Conservation (phyloP, 2,113 vertebrate species). For the Sclerurus mexicanus region DNA sequence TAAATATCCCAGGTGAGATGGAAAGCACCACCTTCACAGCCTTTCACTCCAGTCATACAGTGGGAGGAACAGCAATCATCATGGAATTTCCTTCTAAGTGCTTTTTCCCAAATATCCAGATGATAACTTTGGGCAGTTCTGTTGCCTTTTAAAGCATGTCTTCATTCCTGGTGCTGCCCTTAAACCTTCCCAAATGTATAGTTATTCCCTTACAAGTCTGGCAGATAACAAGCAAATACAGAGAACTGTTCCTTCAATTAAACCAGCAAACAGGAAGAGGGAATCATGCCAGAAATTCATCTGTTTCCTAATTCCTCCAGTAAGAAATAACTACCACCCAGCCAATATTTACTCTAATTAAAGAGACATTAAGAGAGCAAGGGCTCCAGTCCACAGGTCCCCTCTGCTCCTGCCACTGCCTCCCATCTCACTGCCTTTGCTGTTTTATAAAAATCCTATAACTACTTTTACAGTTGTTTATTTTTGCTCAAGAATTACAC, state of each 20-base stretch:
- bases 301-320: not conserved
- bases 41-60: not conserved
- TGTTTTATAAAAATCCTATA: not conserved
- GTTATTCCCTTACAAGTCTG: not conserved
- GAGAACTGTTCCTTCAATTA: not conserved
- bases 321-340: not conserved
- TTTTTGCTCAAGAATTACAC: not conserved
- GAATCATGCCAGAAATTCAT: not conserved
- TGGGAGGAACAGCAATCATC: not conserved
- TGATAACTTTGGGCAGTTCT: not conserved
- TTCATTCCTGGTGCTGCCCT: not conserved
- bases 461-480: not conserved
- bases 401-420: not conserved
- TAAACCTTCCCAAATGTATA: not conserved
- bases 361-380: not conserved
- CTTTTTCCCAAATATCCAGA: not conserved
- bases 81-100: not conserved
- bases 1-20: not conserved
- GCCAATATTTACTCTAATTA: not conserved
- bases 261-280: not conserved
- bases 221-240: not conserved
- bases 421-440: not conserved
- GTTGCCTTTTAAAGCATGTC: not conserved
- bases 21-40: not conserved
- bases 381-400: not conserved